These are phyloP conservation scores for Phenganax subtilis DNA, from an alignment of 92 coral and sea anemone species.

Conservation along the genomic window DNA sequence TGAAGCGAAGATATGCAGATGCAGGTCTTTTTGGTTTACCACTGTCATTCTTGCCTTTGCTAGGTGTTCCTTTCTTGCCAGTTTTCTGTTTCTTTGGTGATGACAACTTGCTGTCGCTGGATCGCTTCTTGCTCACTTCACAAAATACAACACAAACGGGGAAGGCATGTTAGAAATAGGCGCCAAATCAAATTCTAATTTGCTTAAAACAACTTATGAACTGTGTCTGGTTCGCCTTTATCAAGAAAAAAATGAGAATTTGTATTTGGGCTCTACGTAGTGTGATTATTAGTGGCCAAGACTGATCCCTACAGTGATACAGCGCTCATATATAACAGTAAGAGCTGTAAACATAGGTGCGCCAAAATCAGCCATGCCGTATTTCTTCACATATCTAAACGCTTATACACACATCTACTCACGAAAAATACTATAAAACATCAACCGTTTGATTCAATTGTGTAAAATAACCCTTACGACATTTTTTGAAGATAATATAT, in stretches of 20 bases:
- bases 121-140: constrained; percentile 65
- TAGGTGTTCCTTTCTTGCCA: constrained; percentile 38
- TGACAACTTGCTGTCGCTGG: constrained; percentile 58
- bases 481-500: not conserved
- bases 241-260: not conserved
- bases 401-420: constrained; percentile 1
- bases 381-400: not conserved
- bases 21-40: constrained; percentile 61
- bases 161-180: constrained; percentile 53
- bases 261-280: not conserved
- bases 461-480: not conserved
- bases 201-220: not conserved
- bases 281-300: not conserved
- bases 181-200: constrained; percentile 5
- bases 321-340: constrained; percentile 16
- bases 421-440: constrained; percentile 3
- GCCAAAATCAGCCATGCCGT: constrained; percentile 20
- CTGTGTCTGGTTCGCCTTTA: not conserved
- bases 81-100: constrained; percentile 61
- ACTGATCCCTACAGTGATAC: constrained; percentile 12
- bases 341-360: constrained; percentile 33
- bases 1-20: constrained; percentile 88
- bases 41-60: constrained; percentile 21
- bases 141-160: constrained; percentile 33
- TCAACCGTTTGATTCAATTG: not conserved